phyloP scores from a whole-genome alignment of 2,888 invertebrate genomes.

The Artemia sinica region DNA sequence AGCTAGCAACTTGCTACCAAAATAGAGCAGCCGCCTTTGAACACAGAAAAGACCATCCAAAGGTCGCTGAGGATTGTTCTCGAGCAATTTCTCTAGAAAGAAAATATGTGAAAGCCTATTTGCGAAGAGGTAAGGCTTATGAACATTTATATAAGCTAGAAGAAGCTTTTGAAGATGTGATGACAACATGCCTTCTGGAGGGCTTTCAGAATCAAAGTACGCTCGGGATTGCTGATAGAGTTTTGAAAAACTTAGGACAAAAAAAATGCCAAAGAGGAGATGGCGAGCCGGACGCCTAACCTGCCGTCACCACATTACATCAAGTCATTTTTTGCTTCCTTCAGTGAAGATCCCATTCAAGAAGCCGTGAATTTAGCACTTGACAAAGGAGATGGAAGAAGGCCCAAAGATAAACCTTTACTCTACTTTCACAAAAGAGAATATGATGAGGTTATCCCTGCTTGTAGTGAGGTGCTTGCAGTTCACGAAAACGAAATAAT shows the following conservation, averaged over 20 bases:
- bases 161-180: constrained; percentile 73
- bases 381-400: too few relatives aligned
- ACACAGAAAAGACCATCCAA: constrained; percentile 42
- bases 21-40: constrained; percentile 91
- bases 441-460: constrained; percentile 4
- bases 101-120: constrained; percentile 28
- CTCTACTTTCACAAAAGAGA: background rate
- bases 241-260: constrained; percentile 53
- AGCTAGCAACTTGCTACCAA: constrained; percentile 79
- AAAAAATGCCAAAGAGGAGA: constrained; percentile 55
- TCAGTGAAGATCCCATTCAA: constrained; percentile 65
- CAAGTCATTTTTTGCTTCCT: constrained; percentile 68
- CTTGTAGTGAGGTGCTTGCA: background rate
- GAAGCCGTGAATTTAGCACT: constrained; percentile 23
- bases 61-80: constrained; percentile 35
- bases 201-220: constrained; percentile 64
- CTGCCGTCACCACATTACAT: constrained; percentile 74
- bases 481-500: background rate
- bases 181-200: constrained; percentile 78
- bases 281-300: constrained; percentile 46
- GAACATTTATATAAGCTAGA: constrained; percentile 62
- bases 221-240: constrained; percentile 64
- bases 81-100: constrained; percentile 33
- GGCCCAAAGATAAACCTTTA: background rate
- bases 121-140: constrained; percentile 32